Conservation (phyloP, 1,140 invertebrate genomes). For the Heliconius nattereri region DNA sequence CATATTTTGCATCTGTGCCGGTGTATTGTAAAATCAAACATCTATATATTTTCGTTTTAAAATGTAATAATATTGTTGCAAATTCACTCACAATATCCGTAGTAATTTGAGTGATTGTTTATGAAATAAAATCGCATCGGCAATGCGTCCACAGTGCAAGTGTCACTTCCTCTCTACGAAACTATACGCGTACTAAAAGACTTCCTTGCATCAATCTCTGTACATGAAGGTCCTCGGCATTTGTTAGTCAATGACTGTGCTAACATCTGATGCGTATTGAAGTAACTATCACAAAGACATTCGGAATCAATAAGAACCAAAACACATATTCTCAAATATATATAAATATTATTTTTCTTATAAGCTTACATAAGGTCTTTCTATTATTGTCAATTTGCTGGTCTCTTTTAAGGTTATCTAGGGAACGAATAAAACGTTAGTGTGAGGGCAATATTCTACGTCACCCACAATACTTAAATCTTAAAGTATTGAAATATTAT, state of each 20-base stretch:
- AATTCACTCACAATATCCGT: conserved; percentile 29
- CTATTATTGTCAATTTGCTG: too few species aligned
- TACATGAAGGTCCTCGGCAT: conserved; percentile 40
- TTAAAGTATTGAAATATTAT: too few species aligned
- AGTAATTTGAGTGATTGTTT: conserved; percentile 67
- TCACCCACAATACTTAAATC: too few species aligned
- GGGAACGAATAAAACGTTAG: too few species aligned
- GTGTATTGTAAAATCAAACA: not conserved
- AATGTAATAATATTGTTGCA: conserved; percentile 39
- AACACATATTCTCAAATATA: too few species aligned
- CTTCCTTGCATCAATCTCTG: conserved; percentile 60
- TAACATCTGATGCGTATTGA: conserved; percentile 17
- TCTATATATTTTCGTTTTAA: conserved; percentile 40
- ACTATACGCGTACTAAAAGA: conserved; percentile 53
- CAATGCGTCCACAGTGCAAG: conserved; percentile 73
- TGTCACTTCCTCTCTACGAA: conserved; percentile 66
- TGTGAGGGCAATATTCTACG: too few species aligned
- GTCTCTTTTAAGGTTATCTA: too few species aligned
- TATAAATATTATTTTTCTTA: too few species aligned
- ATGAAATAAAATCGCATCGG: conserved; percentile 71
- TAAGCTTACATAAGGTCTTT: too few species aligned
- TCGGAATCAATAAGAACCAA: too few species aligned
- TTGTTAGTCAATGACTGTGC: conserved; percentile 49
- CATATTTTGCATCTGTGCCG: not conserved
- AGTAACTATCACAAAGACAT: too few species aligned